Conservation (phyloP, 1,140 invertebrate genomes). For the Cotesia chilonis region DNA sequence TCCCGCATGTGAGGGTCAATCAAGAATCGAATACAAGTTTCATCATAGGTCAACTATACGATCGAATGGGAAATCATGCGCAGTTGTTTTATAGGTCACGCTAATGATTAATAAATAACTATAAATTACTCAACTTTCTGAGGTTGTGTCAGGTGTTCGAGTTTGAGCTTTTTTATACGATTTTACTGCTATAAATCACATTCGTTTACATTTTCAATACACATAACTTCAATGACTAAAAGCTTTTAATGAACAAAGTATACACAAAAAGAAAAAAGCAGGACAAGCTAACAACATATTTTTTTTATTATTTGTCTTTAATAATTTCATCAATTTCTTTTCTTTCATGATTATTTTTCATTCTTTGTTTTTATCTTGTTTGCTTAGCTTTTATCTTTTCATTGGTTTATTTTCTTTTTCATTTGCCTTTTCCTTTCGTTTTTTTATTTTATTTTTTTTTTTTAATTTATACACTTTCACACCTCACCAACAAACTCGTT, state of each 20-base stretch:
- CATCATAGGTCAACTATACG: conserved; percentile 20
- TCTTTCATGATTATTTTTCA: conserved; percentile 5
- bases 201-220: neutral
- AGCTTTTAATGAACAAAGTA: neutral
- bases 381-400: neutral
- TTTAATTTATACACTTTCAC: neutral
- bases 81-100: conserved; percentile 31
- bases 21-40: conserved; percentile 26
- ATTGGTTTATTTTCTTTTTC: neutral
- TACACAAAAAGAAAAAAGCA: neutral
- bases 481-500: conserved; percentile 1
- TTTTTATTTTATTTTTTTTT: neutral
- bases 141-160: conserved; percentile 13
- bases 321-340: neutral
- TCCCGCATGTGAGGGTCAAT: conserved; percentile 10
- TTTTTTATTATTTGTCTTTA: neutral
- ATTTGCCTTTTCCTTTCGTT: neutral
- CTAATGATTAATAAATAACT: conserved; percentile 31
- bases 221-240: neutral
- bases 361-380: conserved; percentile 9
- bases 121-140: conserved; percentile 24
- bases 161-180: conserved; percentile 6
- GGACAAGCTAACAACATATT: neutral
- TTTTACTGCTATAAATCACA: neutral
- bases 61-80: conserved; percentile 32